Conservation (phyloP, 2,113 vertebrate genomes). For the Callorhinus ursinus region DNA sequence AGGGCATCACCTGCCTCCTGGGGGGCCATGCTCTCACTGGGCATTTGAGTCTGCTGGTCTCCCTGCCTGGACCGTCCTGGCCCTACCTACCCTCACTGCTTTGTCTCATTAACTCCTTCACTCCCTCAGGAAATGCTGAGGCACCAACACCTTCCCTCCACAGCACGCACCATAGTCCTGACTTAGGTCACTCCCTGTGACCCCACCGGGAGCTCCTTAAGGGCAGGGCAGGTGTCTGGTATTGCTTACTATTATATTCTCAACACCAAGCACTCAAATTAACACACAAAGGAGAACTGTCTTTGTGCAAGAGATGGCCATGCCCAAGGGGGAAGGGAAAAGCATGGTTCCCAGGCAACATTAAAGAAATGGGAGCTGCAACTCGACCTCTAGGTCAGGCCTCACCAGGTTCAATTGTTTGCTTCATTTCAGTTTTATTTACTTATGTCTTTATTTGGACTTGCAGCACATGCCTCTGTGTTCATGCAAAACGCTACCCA, state of each 20-base stretch:
- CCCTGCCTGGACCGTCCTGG: not conserved
- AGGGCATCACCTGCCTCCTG: not conserved
- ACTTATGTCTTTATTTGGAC: not conserved
- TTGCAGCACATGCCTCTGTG: not conserved
- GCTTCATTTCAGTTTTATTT: not conserved
- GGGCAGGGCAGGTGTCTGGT: not conserved
- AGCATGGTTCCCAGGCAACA: not conserved
- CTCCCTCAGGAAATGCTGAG: not conserved
- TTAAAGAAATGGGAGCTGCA: not conserved
- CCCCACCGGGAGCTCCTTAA: not conserved
- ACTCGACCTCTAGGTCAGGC: not conserved
- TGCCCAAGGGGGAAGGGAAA: not conserved
- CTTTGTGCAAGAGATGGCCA: not conserved
- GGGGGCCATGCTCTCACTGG: not conserved
- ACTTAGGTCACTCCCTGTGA: not conserved
- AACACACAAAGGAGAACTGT: not conserved
- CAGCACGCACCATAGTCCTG: not conserved
- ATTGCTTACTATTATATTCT: not conserved
- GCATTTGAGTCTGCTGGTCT: not conserved
- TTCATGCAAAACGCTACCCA: not conserved
- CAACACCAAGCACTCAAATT: not conserved
- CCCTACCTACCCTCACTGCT: not conserved
- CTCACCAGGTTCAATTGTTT: not conserved
- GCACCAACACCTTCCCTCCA: not conserved
- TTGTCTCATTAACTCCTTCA: not conserved